Conservation (phyloP, 1,140 invertebrate species). For the Rhysida immarginata region DNA sequence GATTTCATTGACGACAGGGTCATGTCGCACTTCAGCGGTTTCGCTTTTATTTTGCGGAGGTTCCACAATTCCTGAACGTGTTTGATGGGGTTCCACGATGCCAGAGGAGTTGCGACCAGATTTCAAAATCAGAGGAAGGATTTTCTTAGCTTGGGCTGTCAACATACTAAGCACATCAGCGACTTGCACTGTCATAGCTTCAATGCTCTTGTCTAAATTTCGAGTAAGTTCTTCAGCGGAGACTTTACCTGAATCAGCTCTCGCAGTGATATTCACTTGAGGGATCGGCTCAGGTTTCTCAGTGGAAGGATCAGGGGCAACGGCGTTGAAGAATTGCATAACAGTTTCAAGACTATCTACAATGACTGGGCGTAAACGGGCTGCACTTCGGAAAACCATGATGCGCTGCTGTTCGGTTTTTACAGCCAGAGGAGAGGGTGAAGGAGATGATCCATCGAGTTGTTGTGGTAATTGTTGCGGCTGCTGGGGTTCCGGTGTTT, state of each 20-base stretch:
- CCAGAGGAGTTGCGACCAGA: not conserved
- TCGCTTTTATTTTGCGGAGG: not conserved
- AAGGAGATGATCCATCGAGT: not conserved
- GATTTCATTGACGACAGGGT: not conserved
- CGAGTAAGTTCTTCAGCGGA: not conserved
- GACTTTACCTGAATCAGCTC: no score
- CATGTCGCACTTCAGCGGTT: not conserved
- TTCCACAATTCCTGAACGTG: not conserved
- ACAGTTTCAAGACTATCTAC: constrained; percentile 1
- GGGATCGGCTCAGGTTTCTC: not conserved
- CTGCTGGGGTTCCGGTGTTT: no score
- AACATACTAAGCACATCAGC: not conserved
- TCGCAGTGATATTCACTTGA: not conserved
- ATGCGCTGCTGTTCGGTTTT: not conserved
- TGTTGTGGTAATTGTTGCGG: not conserved
- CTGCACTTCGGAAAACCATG: not conserved
- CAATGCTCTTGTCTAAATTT: not conserved
- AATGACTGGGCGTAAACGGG: not conserved
- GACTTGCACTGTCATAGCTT: not conserved
- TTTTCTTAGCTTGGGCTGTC: not conserved
- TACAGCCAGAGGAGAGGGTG: not conserved
- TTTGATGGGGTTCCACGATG: not conserved
- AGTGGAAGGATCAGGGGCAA: not conserved
- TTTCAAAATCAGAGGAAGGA: not conserved
- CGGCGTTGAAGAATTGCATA: constrained; percentile 1